Conservation (phyloP, 1,140 invertebrate genomes). For the Bombus impatiens region DNA sequence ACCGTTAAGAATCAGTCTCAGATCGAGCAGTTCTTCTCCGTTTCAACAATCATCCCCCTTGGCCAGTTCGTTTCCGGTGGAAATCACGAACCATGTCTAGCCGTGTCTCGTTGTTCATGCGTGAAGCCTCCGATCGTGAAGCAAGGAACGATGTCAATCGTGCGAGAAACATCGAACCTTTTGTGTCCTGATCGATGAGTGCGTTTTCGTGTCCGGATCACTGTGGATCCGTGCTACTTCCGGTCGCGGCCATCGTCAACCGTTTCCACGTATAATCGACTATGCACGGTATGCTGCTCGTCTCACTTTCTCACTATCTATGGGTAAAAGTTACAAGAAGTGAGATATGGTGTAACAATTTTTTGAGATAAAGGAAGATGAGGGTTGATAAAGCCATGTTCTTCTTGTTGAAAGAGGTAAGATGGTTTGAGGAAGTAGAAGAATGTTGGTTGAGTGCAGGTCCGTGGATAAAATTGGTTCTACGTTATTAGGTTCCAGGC, state of each 20-base stretch:
- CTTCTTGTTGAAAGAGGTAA: background rate
- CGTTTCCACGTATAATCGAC: background rate
- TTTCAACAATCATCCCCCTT: constrained; percentile 34
- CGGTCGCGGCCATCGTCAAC: background rate
- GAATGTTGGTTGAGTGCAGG: background rate
- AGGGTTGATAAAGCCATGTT: background rate
- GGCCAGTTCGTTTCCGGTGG: constrained; percentile 65
- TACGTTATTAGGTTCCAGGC: background rate
- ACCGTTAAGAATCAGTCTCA: background rate
- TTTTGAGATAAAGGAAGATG: background rate
- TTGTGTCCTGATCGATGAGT: constrained; percentile 52
- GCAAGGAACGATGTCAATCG: constrained; percentile 65
- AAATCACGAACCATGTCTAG: constrained; percentile 64
- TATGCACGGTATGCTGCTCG: background rate
- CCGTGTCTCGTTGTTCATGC: constrained; percentile 61
- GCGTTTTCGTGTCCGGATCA: constrained; percentile 57
- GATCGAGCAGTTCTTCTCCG: background rate
- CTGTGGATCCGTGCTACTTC: constrained; percentile 17
- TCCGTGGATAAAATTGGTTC: background rate
- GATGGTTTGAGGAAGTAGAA: background rate
- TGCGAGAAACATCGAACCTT: constrained; percentile 67
- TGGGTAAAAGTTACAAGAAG: background rate
- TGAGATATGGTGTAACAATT: background rate
- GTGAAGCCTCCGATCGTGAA: constrained; percentile 66
- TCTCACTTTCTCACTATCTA: background rate